phyloP scores from a whole-genome alignment of 2,797 vertebrate species.

The Smutsia gigantea region DNA sequence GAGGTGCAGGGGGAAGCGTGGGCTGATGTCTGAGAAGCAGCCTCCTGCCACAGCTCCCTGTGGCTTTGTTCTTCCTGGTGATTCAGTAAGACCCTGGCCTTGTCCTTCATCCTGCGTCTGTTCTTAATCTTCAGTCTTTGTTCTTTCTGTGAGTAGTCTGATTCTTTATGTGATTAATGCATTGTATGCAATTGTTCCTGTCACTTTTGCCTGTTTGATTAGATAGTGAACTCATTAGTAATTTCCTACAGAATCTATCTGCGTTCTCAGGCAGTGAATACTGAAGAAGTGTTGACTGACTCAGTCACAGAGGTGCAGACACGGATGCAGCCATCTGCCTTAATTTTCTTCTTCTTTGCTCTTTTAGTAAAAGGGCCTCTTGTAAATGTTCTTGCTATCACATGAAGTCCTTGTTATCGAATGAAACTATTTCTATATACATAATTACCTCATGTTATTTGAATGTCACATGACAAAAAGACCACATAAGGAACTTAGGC shows the following conservation, averaged over 20 bases:
- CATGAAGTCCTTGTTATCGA: neutral
- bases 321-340: neutral
- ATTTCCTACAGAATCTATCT: constrained; percentile 14
- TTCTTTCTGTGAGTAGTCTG: neutral
- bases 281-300: neutral
- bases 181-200: neutral
- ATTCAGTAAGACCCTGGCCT: neutral
- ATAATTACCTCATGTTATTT: neutral
- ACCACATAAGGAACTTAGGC: neutral
- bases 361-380: neutral
- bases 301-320: neutral
- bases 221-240: constrained; percentile 33
- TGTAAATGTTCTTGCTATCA: neutral
- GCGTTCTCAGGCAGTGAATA: neutral
- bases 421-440: neutral
- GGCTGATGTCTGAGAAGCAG: neutral
- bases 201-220: constrained; percentile 30
- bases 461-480: neutral
- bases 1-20: neutral
- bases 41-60: neutral
- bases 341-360: neutral
- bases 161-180: neutral
- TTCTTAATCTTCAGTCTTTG: neutral
- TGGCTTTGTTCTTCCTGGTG: neutral
- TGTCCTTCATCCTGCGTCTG: neutral